Evolutionary conservation across 1,140 invertebrate genomes (phyloP).

Genomic region (Diplogasteroides magnus): DNA sequence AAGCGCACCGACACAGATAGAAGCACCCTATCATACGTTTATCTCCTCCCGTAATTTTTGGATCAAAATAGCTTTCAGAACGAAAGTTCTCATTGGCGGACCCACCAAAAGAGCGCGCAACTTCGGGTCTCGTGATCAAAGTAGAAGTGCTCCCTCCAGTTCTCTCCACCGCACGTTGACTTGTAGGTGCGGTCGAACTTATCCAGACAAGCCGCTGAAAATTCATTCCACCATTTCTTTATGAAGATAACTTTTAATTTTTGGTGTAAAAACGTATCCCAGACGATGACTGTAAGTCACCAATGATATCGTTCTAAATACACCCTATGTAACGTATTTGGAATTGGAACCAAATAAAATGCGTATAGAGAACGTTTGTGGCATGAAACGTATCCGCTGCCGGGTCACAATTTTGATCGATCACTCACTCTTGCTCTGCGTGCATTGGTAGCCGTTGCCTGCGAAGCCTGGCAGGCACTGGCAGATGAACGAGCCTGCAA

Average conservation of each 20-base stretch:
- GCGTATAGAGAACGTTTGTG: too few species aligned
- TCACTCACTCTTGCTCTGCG: conserved; percentile 34
- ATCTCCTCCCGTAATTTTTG: too few species aligned
- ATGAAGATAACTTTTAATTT: conserved; percentile 7
- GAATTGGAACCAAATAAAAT: too few species aligned
- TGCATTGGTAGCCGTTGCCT: conserved; percentile 75
- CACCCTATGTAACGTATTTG: too few species aligned
- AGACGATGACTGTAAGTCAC: too few species aligned
- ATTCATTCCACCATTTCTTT: background rate
- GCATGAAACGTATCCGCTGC: too few species aligned
- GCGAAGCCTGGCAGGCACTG: conserved; percentile 73
- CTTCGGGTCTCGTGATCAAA: conserved; percentile 40
- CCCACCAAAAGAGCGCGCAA: conserved; percentile 34
- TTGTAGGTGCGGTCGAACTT: conserved; percentile 38
- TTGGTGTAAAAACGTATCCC: conserved; percentile 1
- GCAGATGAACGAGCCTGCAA: conserved; percentile 68
- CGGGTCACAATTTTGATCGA: background rate
- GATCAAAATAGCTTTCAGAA: background rate
- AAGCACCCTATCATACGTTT: too few species aligned
- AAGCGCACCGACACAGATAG: too few species aligned
- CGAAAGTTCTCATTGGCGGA: background rate
- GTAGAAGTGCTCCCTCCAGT: conserved; percentile 44
- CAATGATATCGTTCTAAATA: too few species aligned
- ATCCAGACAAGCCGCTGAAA: conserved; percentile 42
- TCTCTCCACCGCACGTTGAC: conserved; percentile 34